Percentiles rank a stretch among this genome's conserved stretches.
These are phyloP conservation scores for Hemitrygon akajei DNA, from an alignment of 2,797 vertebrate species.

Conservation along the genomic window DNA sequence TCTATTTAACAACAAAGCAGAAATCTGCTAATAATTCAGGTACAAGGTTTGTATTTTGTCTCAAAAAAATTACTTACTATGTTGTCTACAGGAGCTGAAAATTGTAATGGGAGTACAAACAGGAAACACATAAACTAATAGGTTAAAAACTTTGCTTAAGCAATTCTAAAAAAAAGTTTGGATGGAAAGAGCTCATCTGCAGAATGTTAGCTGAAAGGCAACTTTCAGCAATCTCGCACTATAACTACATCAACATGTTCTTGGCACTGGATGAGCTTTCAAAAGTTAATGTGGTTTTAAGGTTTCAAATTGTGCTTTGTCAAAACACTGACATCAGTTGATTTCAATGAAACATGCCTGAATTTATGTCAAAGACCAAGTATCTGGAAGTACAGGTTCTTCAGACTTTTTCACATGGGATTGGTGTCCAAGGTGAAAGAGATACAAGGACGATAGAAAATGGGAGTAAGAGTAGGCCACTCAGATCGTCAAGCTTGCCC, in stretches of 20 bases:
- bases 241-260: constrained; percentile 21
- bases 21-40: neutral
- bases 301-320: neutral
- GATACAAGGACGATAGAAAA: too few relatives aligned
- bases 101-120: too few relatives aligned
- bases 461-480: too few relatives aligned
- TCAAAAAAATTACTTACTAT: neutral
- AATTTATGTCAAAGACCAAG: neutral
- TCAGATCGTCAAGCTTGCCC: too few relatives aligned
- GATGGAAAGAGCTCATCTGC: neutral
- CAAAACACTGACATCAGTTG: constrained; percentile 17
- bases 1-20: neutral
- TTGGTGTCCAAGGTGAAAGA: neutral
- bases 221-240: neutral
- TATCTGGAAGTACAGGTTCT: neutral
- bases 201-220: neutral
- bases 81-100: neutral
- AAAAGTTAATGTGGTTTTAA: neutral
- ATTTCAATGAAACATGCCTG: neutral
- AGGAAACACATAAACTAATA: constrained; percentile 19
- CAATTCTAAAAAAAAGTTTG: neutral
- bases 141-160: neutral
- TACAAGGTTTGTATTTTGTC: neutral
- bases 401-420: neutral
- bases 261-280: constrained; percentile 4